phyloP scores from a whole-genome alignment of 1,140 invertebrate species.

The Trinorchestia longiramus region DNA sequence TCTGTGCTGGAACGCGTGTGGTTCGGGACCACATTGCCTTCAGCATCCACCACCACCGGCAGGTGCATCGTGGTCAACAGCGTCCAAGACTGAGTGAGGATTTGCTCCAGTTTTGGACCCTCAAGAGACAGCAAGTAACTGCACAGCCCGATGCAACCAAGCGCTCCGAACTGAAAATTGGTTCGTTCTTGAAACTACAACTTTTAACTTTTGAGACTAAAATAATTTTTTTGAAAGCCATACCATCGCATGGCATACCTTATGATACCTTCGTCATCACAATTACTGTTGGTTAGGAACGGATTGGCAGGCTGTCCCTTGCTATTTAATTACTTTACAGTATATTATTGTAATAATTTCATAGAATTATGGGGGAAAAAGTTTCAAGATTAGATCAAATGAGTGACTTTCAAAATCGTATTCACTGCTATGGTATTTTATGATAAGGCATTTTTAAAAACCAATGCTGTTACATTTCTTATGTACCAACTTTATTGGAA shows the following conservation, averaged over 20 bases:
- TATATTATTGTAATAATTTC: neutral
- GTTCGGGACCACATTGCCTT: constrained; percentile 17
- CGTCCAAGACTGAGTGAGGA: constrained; percentile 20
- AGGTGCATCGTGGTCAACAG: constrained; percentile 40
- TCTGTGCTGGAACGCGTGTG: neutral
- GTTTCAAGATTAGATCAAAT: neutral
- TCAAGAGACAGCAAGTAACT: constrained; percentile 33
- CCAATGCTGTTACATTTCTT: no score
- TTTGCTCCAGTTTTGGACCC: constrained; percentile 3
- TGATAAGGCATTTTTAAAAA: no score
- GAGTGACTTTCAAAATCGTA: neutral
- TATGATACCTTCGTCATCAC: neutral
- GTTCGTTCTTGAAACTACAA: neutral
- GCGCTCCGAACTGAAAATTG: constrained; percentile 22
- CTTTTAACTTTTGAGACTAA: neutral
- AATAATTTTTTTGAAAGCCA: neutral
- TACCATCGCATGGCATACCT: neutral
- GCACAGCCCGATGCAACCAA: constrained; percentile 46
- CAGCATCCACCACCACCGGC: constrained; percentile 5
- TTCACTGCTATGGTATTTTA: no score
- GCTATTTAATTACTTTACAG: neutral
- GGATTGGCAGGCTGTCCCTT: neutral
- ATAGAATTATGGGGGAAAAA: neutral
- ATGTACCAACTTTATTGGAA: no score
- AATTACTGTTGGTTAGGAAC: neutral